These are phyloP conservation scores for Macrotrachela quadricornifera DNA, from an alignment of 1,140 invertebrate genomes.

Conservation along the genomic window DNA sequence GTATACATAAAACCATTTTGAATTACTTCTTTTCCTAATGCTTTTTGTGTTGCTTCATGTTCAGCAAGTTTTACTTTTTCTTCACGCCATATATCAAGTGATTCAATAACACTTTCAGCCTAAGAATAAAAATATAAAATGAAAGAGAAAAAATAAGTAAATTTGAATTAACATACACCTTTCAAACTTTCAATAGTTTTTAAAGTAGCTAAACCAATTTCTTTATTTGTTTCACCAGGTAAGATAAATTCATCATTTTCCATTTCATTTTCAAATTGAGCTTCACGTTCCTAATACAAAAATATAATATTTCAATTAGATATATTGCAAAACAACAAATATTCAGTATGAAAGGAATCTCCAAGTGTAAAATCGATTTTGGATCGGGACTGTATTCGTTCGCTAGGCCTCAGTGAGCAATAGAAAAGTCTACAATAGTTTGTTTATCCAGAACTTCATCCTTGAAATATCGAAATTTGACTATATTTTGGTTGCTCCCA, in stretches of 20 bases:
- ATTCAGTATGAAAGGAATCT: too few relatives aligned
- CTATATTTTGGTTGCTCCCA: too few relatives aligned
- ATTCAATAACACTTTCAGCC: conserved; percentile 70
- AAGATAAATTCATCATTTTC: conserved; percentile 45
- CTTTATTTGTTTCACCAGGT: conserved; percentile 36
- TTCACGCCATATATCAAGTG: conserved; percentile 52
- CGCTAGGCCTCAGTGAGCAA: too few relatives aligned
- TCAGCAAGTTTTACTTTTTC: conserved; percentile 19
- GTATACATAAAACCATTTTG: neutral
- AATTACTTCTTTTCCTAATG: conserved; percentile 1
- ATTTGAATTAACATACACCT: conserved; percentile 40
- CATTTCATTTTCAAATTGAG: conserved; percentile 27
- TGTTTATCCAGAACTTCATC: too few relatives aligned
- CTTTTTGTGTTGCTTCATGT: neutral
- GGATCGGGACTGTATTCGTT: too few relatives aligned
- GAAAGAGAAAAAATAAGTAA: neutral
- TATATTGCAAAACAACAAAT: too few relatives aligned
- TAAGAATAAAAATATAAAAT: conserved; percentile 22
- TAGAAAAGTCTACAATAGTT: too few relatives aligned
- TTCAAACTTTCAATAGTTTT: conserved; percentile 75
- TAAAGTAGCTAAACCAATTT: conserved; percentile 55
- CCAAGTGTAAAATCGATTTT: too few relatives aligned
- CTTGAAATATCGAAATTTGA: too few relatives aligned
- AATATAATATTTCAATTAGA: too few relatives aligned
- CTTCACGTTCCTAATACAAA: conserved; percentile 21